Percentiles rank a stretch among this genome's conserved stretches.
These are phyloP conservation scores for Galbula dea DNA, from an alignment of 2,113 vertebrate species.

Conservation along the genomic window DNA sequence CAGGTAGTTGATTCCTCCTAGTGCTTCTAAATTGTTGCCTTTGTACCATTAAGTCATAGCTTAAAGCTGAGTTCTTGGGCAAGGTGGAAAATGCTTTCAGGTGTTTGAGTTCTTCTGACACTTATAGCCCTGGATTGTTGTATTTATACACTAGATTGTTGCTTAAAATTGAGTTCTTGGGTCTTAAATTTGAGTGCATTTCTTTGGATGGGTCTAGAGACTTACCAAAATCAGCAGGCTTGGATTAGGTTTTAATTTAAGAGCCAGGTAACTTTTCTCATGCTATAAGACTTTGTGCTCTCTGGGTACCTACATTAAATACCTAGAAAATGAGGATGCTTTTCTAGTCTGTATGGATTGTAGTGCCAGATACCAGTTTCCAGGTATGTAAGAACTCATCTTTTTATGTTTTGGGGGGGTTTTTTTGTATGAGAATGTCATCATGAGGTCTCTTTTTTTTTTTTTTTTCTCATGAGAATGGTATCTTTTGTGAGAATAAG, in stretches of 20 bases:
- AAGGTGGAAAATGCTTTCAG: too few species aligned
- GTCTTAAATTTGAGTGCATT: not conserved
- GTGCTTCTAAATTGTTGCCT: not conserved
- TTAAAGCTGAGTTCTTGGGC: not conserved
- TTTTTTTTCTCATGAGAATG: not conserved
- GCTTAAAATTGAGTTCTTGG: too few species aligned
- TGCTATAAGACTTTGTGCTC: not conserved
- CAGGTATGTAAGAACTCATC: not conserved
- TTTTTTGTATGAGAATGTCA: not conserved
- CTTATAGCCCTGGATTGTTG: too few species aligned
- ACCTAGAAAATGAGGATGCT: not conserved
- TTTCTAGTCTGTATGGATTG: not conserved
- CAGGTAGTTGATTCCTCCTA: not conserved
- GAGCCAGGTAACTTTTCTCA: not conserved
- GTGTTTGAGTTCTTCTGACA: too few species aligned
- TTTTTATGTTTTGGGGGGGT: too few species aligned
- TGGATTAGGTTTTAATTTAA: not conserved
- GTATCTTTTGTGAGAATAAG: not conserved
- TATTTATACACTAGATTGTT: too few species aligned
- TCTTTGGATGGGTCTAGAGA: not conserved
- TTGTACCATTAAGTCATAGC: not conserved
- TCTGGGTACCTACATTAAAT: not conserved
- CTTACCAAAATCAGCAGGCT: not conserved
- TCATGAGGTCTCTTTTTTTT: too few species aligned
- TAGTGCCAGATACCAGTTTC: not conserved